Evolutionary conservation across 2,888 invertebrate species (phyloP).

Genomic region (Drosophila stalkeri): DNA sequence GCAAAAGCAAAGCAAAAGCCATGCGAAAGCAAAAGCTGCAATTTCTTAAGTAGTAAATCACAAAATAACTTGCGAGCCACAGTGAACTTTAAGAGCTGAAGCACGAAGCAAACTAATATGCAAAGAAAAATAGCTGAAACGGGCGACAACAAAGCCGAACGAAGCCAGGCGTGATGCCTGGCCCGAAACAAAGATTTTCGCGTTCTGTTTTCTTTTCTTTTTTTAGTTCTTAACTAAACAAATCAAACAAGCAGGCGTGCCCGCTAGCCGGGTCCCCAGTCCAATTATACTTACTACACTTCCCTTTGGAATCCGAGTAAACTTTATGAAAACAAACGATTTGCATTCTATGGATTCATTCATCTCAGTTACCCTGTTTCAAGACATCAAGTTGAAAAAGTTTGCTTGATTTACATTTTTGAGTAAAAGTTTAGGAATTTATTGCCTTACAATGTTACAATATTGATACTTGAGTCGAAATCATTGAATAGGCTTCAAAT

Average conservation of each 20-base stretch:
- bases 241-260: conserved; percentile 1
- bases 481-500: neutral
- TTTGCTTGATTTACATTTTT: neutral
- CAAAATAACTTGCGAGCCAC: neutral
- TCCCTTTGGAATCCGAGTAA: neutral
- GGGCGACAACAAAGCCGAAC: neutral
- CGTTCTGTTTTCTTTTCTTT: neutral
- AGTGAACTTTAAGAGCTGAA: neutral
- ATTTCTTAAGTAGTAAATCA: conserved; percentile 1
- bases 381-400: neutral
- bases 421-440: neutral
- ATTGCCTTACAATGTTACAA: neutral
- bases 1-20: neutral
- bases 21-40: neutral
- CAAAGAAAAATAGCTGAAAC: conserved; percentile 4
- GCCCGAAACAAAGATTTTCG: conserved; percentile 6
- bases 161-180: conserved; percentile 4
- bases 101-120: conserved; percentile 11
- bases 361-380: neutral
- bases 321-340: conserved; percentile 1
- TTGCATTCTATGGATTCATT: neutral
- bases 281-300: neutral
- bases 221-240: conserved; percentile 3
- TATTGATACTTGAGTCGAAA: neutral
- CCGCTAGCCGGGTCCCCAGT: neutral